phyloP scores from a whole-genome alignment of 1,140 invertebrate genomes.

The Papilio glaucus region DNA sequence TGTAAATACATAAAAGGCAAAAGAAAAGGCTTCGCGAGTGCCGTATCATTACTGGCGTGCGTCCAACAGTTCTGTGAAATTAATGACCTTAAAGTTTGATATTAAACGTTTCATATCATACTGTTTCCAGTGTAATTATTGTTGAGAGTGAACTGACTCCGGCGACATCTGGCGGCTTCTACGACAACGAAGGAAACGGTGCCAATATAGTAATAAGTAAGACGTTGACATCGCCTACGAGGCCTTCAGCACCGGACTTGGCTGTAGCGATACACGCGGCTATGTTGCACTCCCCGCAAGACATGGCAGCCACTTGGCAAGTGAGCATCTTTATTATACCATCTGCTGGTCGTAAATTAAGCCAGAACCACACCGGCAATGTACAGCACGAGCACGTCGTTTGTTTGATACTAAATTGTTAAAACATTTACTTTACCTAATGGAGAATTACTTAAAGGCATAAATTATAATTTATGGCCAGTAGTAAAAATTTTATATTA shows the following conservation, averaged over 20 bases:
- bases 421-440: background rate
- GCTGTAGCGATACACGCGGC: conserved; percentile 60
- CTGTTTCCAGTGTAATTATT: conserved; percentile 62
- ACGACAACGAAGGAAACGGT: conserved; percentile 58
- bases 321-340: conserved; percentile 51
- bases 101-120: conserved; percentile 23
- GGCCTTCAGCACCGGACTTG: conserved; percentile 51
- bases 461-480: background rate
- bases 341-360: conserved; percentile 28
- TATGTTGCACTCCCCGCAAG: conserved; percentile 58
- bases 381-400: background rate
- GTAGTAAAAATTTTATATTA: background rate
- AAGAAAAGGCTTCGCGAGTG: conserved; percentile 17
- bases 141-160: conserved; percentile 58
- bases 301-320: conserved; percentile 61
- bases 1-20: conserved; percentile 30
- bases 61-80: conserved; percentile 32
- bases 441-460: background rate
- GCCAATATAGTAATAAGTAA: conserved; percentile 67
- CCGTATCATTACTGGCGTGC: conserved; percentile 36
- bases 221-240: conserved; percentile 51
- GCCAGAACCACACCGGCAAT: background rate
- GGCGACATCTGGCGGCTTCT: conserved; percentile 57
- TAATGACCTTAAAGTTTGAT: conserved; percentile 28
- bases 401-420: conserved; percentile 1